Conservation (phyloP, 1,140 invertebrate genomes). For the Heliconius himera region DNA sequence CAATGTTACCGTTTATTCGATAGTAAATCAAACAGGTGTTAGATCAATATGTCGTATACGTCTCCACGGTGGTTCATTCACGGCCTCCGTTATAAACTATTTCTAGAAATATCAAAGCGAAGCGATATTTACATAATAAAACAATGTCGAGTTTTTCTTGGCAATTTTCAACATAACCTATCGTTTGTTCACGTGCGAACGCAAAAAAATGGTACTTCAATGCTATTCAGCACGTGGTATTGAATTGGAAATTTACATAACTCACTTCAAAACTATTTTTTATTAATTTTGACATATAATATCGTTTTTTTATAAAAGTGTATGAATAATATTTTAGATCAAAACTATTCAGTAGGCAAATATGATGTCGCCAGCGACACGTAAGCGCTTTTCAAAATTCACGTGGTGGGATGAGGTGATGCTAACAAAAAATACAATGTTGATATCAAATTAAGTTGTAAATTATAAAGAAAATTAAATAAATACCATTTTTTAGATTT, state of each 20-base stretch:
- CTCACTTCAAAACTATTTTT: not conserved
- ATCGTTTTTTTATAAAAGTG: no score
- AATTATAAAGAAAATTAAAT: not conserved
- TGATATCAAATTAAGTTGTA: not conserved
- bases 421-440: not conserved
- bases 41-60: not conserved
- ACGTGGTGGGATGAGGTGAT: not conserved
- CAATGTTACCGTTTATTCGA: not conserved
- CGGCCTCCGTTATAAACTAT: not conserved
- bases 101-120: slow-evolving; percentile 8
- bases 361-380: not conserved
- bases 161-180: slow-evolving; percentile 6
- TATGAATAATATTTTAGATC: not conserved
- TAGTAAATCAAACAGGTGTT: slow-evolving; percentile 12
- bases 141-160: not conserved
- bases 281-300: not conserved
- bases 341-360: not conserved
- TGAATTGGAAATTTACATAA: not conserved
- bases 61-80: not conserved
- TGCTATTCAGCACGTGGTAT: not conserved
- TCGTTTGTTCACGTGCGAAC: not conserved
- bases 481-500: no score
- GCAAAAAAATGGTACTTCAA: not conserved
- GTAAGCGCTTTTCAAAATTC: slow-evolving; percentile 4
- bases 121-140: slow-evolving; percentile 2